Evolutionary conservation across 2,888 invertebrate species (phyloP), one percentile per base, ranked within the genome.

Genomic region (Drosophila kambysellisi): DNA sequence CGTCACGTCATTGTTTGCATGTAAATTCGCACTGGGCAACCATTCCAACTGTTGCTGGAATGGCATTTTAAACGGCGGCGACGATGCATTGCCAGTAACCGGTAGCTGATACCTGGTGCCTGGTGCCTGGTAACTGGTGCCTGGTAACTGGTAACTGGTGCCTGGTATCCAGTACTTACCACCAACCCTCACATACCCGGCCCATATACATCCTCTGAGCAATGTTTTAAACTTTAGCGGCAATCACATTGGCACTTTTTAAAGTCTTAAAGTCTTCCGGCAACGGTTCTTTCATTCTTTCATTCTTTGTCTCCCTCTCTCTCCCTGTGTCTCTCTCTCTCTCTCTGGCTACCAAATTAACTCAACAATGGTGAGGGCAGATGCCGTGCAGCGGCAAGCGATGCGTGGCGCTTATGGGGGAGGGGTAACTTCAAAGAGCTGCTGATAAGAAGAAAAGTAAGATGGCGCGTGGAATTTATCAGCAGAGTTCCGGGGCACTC

Each of bases 1-100:
- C 89, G 82, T 25, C 88, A 78, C 80, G 88, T 88, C 89, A 89
- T 89, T 88, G 89, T 86, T 89, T 81, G 82, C 85, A 88, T 88
- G 82, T 78, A 89, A 83, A 88, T 88, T 85, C 74, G 68, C 68
- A 56, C 72, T 66, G 74, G 48, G 66, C 46, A 39, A 37, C 35
- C 11, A 17, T 39, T 56, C 4, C 81, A 64, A 69, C 68, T 70
- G 66, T 73, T 74, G 68, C 61, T 64, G 72, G 53, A 51, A 58
- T 39, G 46, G 33, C 57, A 58, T 54, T 76, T 58, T 60, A 32
- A 51, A 50, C 7, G 41, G 25, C 37, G 65, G 17, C 25, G 20
- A 54, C 25, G 37, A 37, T 54, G 53, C 20, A 46, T 56, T 48
- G 50, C 62, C 66, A 39, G 56, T 65, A 37, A 53, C 68, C 35